Percentiles rank a stretch among this genome's conserved stretches.
Evolutionary conservation across 2,888 invertebrate genomes (phyloP).

Genomic region (Rugalucina vietnamica): DNA sequence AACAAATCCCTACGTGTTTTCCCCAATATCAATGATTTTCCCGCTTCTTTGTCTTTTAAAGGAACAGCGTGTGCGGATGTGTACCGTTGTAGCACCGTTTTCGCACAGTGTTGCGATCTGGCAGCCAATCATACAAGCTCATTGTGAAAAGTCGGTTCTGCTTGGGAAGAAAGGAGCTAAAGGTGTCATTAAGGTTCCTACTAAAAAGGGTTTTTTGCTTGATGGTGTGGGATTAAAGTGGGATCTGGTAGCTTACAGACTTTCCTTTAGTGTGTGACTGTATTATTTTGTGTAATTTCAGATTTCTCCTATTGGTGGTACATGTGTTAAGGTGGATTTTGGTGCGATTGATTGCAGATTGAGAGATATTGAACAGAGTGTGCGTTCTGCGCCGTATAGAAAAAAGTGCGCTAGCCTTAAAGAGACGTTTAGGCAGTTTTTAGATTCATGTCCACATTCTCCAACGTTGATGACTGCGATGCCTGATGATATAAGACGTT

Average conservation of each 20-base stretch:
- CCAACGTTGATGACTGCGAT: constrained; percentile 8
- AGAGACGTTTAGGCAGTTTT: not conserved
- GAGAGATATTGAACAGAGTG: not conserved
- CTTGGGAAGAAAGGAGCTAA: constrained; percentile 3
- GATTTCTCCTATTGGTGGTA: no score
- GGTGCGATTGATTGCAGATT: constrained; percentile 11
- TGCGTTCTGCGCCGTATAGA: not conserved
- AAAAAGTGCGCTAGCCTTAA: not conserved
- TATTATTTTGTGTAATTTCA: no score
- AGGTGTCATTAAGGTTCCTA: not conserved
- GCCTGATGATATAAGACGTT: constrained; percentile 22
- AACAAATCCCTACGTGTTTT: constrained; percentile 48
- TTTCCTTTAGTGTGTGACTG: constrained; percentile 2
- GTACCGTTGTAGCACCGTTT: constrained; percentile 34
- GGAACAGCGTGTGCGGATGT: not conserved
- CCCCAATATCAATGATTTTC: constrained; percentile 26
- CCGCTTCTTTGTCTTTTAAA: constrained; percentile 28
- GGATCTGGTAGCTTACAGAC: constrained; percentile 9
- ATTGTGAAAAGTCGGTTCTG: not conserved
- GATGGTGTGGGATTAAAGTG: constrained; percentile 25
- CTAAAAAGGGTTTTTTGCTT: constrained; percentile 18
- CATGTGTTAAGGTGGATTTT: not conserved
- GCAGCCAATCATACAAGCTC: constrained; percentile 37
- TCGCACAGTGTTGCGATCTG: constrained; percentile 29
- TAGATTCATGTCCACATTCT: not conserved